phyloP scores from a whole-genome alignment of 1,140 invertebrate genomes.

The Panagrolaimus sp. region DNA sequence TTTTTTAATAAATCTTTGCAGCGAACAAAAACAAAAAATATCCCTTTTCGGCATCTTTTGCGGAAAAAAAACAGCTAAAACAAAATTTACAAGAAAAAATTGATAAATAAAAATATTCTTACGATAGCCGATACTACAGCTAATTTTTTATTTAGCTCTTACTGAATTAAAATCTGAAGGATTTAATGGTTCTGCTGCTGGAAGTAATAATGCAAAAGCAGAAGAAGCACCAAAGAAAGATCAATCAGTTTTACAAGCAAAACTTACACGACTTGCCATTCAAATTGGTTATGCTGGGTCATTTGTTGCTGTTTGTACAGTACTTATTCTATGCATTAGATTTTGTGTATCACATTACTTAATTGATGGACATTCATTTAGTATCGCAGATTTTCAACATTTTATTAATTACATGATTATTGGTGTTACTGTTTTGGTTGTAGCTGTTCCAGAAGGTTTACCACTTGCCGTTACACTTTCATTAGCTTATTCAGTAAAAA shows the following conservation, averaged over 20 bases:
- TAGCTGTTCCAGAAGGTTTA: constrained; percentile 95
- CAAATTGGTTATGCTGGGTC: constrained; percentile 98
- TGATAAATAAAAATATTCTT: too few species aligned
- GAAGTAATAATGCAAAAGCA: constrained; percentile 21
- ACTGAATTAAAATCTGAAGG: constrained; percentile 43
- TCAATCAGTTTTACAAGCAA: constrained; percentile 95
- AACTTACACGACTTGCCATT: constrained; percentile 95
- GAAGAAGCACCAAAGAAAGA: constrained; percentile 68
- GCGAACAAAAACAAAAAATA: too few species aligned
- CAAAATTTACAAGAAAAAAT: too few species aligned
- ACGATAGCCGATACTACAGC: too few species aligned
- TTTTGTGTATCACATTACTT: constrained; percentile 82
- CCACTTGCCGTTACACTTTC: constrained; percentile 94
- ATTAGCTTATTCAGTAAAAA: constrained; percentile 96
- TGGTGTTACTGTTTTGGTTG: constrained; percentile 97
- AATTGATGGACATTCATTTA: constrained; percentile 47
- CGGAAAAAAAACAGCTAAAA: too few species aligned
- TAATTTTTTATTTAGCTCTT: constrained; percentile 33
- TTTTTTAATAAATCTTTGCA: too few species aligned
- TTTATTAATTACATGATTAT: constrained; percentile 96
- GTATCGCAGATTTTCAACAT: constrained; percentile 68
- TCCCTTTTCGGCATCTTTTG: too few species aligned
- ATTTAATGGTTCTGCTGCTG: constrained; percentile 44
- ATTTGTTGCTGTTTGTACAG: constrained; percentile 89
- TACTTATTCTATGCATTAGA: constrained; percentile 87